Percentiles rank a stretch among this genome's conserved stretches.
Conservation (phyloP, 2,888 invertebrate species). For the Drosophila lacicola region DNA sequence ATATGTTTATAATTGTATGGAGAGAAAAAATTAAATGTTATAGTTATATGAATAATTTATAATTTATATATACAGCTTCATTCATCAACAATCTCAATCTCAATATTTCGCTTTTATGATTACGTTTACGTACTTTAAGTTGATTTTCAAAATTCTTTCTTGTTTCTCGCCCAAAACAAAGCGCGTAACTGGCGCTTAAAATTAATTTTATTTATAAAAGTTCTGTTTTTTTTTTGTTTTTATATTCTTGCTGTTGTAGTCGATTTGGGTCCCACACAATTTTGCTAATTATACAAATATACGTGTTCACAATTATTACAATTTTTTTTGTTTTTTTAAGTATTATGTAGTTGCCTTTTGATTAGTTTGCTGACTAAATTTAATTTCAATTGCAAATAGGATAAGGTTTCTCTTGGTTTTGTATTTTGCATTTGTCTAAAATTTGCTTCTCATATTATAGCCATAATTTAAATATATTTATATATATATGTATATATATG, state of each 20-base stretch:
- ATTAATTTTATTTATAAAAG: conserved; percentile 7
- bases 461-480: conserved; percentile 42
- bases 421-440: conserved; percentile 46
- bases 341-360: conserved; percentile 63
- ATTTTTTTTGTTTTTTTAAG: conserved; percentile 44
- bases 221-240: conserved; percentile 20
- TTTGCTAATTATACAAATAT: conserved; percentile 73
- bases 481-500: conserved; percentile 21
- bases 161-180: conserved; percentile 46
- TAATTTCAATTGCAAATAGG: conserved; percentile 75
- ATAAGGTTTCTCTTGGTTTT: conserved; percentile 49
- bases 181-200: conserved; percentile 12
- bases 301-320: conserved; percentile 52
- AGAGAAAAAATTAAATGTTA: conserved; percentile 70
- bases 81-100: conserved; percentile 66
- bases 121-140: conserved; percentile 27
- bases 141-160: conserved; percentile 22
- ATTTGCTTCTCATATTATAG: conserved; percentile 45
- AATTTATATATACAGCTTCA: conserved; percentile 74
- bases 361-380: conserved; percentile 73
- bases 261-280: conserved; percentile 76
- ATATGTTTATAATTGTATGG: conserved; percentile 62
- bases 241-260: conserved; percentile 28
- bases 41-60: conserved; percentile 75
- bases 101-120: conserved; percentile 50